Percentiles rank a stretch among this genome's conserved stretches.
Conservation (phyloP, 2,797 vertebrate species). For the Brachyalestes nurse region DNA sequence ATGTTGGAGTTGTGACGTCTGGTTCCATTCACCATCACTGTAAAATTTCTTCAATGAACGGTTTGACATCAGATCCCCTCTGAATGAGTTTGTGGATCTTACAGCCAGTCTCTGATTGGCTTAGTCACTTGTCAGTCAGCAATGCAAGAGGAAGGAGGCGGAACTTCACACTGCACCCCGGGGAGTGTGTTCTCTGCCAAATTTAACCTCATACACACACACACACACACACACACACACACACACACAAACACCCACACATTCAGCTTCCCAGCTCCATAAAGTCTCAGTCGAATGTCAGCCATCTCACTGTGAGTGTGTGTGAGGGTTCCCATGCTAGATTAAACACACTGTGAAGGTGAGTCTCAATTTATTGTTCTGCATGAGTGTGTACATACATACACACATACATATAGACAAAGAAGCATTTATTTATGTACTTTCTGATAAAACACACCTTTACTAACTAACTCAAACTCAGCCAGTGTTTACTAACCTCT, state of each 20-base stretch:
- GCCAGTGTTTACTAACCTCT: too few relatives aligned
- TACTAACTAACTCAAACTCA: too few relatives aligned
- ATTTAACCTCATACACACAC: conserved; percentile 62
- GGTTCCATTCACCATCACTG: too few relatives aligned
- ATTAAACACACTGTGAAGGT: conserved; percentile 24
- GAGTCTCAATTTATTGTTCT: conserved; percentile 9
- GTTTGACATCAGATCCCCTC: too few relatives aligned
- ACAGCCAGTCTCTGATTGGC: conserved; percentile 68
- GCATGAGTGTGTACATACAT: neutral
- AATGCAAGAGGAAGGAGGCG: conserved; percentile 59
- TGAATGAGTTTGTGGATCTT: conserved; percentile 54
- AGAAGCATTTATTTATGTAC: too few relatives aligned
- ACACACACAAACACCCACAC: conserved; percentile 31
- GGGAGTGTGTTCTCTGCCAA: conserved; percentile 61
- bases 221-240: conserved; percentile 32
- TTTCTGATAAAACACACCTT: too few relatives aligned
- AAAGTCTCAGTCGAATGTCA: neutral
- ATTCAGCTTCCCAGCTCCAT: neutral
- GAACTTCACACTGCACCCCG: conserved; percentile 57
- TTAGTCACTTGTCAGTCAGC: conserved; percentile 68
- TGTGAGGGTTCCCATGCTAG: neutral
- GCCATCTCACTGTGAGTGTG: neutral
- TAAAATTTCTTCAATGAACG: too few relatives aligned
- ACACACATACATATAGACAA: neutral
- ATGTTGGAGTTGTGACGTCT: too few relatives aligned